Evolutionary conservation across 1,140 invertebrate species (phyloP).

Genomic region (Aplysia californica): DNA sequence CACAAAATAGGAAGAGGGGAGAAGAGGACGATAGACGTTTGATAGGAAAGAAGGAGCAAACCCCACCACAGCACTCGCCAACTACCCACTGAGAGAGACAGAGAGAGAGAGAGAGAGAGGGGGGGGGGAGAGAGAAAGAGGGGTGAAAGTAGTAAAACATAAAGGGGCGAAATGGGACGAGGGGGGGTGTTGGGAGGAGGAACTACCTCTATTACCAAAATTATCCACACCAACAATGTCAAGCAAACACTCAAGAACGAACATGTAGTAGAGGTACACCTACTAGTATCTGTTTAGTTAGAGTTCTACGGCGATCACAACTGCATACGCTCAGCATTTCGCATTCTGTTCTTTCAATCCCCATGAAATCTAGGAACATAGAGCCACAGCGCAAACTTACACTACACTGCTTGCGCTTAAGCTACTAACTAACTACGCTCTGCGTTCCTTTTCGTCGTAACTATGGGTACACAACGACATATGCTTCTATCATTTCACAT

Average conservation of each 20-base stretch:
- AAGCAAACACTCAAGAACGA: not conserved
- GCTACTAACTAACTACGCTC: too few relatives aligned
- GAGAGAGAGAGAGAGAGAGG: not conserved
- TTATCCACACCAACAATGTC: not conserved
- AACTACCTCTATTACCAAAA: not conserved
- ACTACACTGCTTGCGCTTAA: too few relatives aligned
- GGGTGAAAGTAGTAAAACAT: not conserved
- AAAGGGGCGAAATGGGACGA: not conserved
- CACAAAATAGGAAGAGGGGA: too few relatives aligned
- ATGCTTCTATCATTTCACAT: not conserved
- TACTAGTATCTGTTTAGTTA: not conserved
- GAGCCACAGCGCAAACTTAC: not conserved
- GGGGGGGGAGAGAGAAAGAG: not conserved
- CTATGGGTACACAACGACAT: not conserved
- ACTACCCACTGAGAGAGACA: not conserved
- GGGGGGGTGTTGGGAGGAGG: not conserved
- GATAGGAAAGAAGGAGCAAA: too few relatives aligned
- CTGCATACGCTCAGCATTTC: not conserved
- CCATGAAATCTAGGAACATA: not conserved
- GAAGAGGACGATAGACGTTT: too few relatives aligned
- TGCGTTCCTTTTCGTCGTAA: too few relatives aligned
- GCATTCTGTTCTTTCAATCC: not conserved
- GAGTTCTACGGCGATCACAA: not conserved
- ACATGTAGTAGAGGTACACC: not conserved
- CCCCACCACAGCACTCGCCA: too few relatives aligned